Percentiles rank a stretch among this genome's conserved stretches.
Conservation (phyloP, 2,888 invertebrate species). For the Smittia aterrima region DNA sequence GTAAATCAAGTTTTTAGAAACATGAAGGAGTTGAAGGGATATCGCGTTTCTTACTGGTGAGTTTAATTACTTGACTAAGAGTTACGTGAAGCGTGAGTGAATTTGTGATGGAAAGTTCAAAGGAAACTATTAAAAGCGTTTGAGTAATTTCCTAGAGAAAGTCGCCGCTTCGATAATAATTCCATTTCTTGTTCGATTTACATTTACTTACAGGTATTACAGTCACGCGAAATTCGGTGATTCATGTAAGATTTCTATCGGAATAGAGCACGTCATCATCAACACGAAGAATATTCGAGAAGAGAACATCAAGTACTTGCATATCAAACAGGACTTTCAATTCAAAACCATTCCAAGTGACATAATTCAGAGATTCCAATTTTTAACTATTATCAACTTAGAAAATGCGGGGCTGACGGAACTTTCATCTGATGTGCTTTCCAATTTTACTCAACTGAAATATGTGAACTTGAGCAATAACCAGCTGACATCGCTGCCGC, state of each 20-base stretch:
- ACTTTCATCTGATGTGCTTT: slow-evolving; percentile 26
- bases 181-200: no score
- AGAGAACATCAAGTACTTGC: slow-evolving; percentile 31
- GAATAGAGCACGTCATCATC: slow-evolving; percentile 11
- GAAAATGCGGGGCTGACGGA: slow-evolving; percentile 28
- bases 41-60: slow-evolving; percentile 31
- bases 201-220: slow-evolving; percentile 14
- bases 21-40: slow-evolving; percentile 1
- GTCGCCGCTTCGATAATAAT: no score
- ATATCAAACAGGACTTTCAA: slow-evolving; percentile 14
- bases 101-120: no score
- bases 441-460: background rate
- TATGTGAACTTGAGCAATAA: slow-evolving; percentile 23
- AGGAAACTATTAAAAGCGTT: no score
- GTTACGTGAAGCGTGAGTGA: no score
- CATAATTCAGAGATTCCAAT: slow-evolving; percentile 18
- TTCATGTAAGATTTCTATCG: slow-evolving; percentile 37
- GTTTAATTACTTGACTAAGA: background rate
- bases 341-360: slow-evolving; percentile 34
- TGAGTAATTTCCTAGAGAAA: no score
- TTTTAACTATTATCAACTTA: background rate
- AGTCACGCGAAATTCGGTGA: slow-evolving; percentile 10
- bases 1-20: slow-evolving; percentile 34
- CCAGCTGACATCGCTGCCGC: slow-evolving; percentile 13
- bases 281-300: slow-evolving; percentile 21